These are phyloP conservation scores for Tetrax tetrax DNA, from an alignment of 2,113 vertebrate genomes.

Conservation along the genomic window DNA sequence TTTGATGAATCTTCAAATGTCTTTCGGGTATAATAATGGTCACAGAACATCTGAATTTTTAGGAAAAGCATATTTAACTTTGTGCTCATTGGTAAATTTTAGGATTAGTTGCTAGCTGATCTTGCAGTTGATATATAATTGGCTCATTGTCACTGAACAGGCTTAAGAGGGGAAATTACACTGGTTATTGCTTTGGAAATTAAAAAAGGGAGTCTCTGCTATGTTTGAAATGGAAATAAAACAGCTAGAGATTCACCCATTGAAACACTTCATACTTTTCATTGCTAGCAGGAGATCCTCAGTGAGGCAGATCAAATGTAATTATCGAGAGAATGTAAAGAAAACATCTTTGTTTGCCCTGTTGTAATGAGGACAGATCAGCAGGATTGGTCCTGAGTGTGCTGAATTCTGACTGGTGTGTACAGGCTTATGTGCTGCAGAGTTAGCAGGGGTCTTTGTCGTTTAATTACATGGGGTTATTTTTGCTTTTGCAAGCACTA, in stretches of 20 bases:
- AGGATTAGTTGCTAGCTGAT: slow-evolving; percentile 1
- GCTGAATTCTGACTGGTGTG: neutral
- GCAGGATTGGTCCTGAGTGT: slow-evolving; percentile 6
- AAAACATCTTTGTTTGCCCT: slow-evolving; percentile 23
- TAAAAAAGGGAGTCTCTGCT: neutral
- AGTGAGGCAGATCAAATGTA: slow-evolving; percentile 39
- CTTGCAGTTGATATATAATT: neutral
- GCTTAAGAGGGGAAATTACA: neutral
- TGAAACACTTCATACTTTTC: slow-evolving; percentile 18
- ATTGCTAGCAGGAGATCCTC: slow-evolving; percentile 38
- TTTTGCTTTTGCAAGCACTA: slow-evolving; percentile 17
- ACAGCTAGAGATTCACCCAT: slow-evolving; percentile 35
- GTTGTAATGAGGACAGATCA: slow-evolving; percentile 48
- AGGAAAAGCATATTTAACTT: neutral
- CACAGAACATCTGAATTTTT: neutral
- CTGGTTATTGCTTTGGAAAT: slow-evolving; percentile 33
- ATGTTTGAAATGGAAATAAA: slow-evolving; percentile 39
- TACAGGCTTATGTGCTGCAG: neutral
- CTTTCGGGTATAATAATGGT: neutral
- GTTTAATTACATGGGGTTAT: neutral
- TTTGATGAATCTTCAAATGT: neutral
- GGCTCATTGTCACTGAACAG: neutral
- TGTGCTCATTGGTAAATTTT: neutral
- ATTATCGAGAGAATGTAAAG: slow-evolving; percentile 38
- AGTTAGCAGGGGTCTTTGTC: neutral